Evolutionary conservation across 2,888 invertebrate genomes (phyloP).

Genomic region (Saturnia japonica): DNA sequence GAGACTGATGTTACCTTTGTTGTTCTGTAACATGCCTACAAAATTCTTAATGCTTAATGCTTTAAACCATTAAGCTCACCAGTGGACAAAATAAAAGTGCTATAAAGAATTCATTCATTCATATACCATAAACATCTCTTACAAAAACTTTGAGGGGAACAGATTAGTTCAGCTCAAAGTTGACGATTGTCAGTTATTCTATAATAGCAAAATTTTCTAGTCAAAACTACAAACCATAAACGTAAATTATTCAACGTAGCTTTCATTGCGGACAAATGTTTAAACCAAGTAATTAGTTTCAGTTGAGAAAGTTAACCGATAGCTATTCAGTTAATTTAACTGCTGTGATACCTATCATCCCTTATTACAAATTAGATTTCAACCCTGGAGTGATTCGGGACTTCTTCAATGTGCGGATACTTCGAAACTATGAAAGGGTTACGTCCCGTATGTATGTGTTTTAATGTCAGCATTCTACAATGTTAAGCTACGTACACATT

Average conservation of each 20-base stretch:
- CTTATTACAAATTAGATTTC: slow-evolving; percentile 41
- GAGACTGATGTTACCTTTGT: too few species aligned
- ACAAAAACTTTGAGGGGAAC: too few species aligned
- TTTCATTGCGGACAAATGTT: neutral
- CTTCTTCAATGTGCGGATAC: neutral
- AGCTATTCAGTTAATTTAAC: slow-evolving; percentile 40
- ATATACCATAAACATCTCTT: too few species aligned
- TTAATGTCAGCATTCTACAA: neutral
- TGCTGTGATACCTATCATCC: slow-evolving; percentile 37
- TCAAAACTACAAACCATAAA: neutral
- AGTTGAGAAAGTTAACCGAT: slow-evolving; percentile 32
- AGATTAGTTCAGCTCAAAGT: too few species aligned
- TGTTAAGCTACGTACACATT: neutral
- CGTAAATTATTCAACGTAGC: neutral
- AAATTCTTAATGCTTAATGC: too few species aligned
- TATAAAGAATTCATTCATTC: too few species aligned
- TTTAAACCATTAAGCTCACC: too few species aligned
- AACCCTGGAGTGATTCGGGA: slow-evolving; percentile 24
- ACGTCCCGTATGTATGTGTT: neutral
- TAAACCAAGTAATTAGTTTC: slow-evolving; percentile 7
- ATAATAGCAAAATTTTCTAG: neutral
- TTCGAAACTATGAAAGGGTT: slow-evolving; percentile 5
- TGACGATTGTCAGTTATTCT: neutral
- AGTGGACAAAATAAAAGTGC: too few species aligned
- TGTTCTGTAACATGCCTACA: too few species aligned